Percentiles rank a stretch among this genome's conserved stretches.
Evolutionary conservation across 2,113 vertebrate genomes (phyloP).

Genomic region (Alligator sinensis): DNA sequence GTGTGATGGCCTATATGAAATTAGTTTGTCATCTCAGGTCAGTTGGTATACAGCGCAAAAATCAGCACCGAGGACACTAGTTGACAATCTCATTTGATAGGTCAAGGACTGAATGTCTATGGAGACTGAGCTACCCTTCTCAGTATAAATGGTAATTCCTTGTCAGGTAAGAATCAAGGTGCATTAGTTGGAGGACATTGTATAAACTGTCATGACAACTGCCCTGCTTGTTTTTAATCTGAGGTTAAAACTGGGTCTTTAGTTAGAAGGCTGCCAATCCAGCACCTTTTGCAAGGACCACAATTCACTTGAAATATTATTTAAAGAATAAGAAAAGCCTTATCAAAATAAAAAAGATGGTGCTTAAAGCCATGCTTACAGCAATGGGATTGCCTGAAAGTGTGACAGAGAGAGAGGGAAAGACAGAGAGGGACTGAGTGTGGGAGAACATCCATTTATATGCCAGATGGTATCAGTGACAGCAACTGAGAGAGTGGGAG

Average conservation of each 20-base stretch:
- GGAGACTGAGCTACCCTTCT: not conserved
- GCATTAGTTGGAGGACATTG: not conserved
- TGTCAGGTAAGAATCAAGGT: not conserved
- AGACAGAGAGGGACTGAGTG: not conserved
- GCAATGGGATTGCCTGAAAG: not conserved
- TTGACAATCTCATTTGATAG: not conserved
- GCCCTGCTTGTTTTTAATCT: not conserved
- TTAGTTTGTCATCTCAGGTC: not conserved
- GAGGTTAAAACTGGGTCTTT: not conserved
- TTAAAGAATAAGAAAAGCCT: not conserved
- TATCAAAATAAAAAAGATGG: not conserved
- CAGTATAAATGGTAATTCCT: not conserved
- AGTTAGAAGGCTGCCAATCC: not conserved
- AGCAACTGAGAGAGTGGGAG: not conserved
- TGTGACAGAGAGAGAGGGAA: not conserved
- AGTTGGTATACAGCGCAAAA: not conserved
- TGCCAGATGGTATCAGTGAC: not conserved
- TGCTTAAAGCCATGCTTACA: not conserved
- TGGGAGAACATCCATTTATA: not conserved
- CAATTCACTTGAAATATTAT: not conserved
- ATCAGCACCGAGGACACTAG: not conserved
- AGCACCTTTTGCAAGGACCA: not conserved
- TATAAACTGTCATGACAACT: not conserved
- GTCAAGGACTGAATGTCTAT: not conserved
- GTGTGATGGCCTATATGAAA: not conserved